Evolutionary conservation across 2,888 invertebrate species (phyloP).

Genomic region (Thereva unica): DNA sequence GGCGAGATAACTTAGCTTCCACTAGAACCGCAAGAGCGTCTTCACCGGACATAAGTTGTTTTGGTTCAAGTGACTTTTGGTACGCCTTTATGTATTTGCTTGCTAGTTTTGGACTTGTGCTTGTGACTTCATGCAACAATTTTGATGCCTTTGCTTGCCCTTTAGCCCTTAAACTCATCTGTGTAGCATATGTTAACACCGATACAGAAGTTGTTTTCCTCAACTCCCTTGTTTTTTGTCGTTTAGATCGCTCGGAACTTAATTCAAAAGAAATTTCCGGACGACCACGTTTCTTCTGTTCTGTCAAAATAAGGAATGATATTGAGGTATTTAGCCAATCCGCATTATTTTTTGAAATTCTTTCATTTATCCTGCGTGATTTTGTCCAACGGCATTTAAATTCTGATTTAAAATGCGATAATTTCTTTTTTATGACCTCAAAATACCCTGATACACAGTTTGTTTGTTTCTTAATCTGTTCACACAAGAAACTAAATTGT

Average conservation of each 20-base stretch:
- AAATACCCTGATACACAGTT: not conserved
- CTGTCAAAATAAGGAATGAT: slow-evolving; percentile 4
- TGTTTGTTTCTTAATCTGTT: no score
- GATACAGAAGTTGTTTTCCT: no score
- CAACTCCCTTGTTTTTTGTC: no score
- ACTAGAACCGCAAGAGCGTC: not conserved
- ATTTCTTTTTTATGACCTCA: not conserved
- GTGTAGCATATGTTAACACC: not conserved
- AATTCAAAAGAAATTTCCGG: no score
- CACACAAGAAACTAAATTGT: no score
- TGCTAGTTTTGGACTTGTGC: not conserved
- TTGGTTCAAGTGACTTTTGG: not conserved
- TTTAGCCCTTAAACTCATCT: not conserved
- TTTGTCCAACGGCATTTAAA: slow-evolving; percentile 21
- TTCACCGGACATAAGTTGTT: not conserved
- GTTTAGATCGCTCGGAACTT: no score
- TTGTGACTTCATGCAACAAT: not conserved
- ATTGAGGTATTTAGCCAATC: slow-evolving; percentile 22
- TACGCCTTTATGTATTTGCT: not conserved
- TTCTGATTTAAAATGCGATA: slow-evolving; percentile 4
- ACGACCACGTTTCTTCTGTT: no score
- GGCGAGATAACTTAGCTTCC: not conserved
- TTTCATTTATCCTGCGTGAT: slow-evolving; percentile 19
- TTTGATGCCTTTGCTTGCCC: not conserved
- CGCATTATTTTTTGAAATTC: slow-evolving; percentile 18